A percentile compares a stretch with the other conserved stretches of the same genome.
phyloP scores from a whole-genome alignment of 2,113 vertebrate genomes.

The Dasyprocta punctata region DNA sequence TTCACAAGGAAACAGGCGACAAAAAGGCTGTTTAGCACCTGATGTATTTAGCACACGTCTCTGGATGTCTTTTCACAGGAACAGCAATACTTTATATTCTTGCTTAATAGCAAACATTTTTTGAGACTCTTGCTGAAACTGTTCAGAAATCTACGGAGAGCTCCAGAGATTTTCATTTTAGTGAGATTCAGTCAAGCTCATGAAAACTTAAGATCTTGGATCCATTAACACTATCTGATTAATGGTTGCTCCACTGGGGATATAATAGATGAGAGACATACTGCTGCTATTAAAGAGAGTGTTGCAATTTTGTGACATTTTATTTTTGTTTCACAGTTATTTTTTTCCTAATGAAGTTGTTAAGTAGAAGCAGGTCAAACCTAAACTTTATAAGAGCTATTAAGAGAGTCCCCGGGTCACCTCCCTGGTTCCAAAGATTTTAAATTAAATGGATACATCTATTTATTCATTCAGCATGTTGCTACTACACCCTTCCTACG shows the following conservation, averaged over 20 bases:
- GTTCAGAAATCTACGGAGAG: not conserved
- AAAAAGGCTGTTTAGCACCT: not conserved
- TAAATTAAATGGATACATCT: not conserved
- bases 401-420: not conserved
- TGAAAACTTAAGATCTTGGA: not conserved
- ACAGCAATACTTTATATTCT: not conserved
- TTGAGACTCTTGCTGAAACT: not conserved
- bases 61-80: not conserved
- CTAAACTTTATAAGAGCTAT: not conserved
- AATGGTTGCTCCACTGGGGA: not conserved
- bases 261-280: not conserved
- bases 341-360: not conserved
- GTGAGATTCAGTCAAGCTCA: constrained; percentile 16
- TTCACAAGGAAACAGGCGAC: not conserved
- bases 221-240: not conserved
- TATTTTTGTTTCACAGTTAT: constrained; percentile 15
- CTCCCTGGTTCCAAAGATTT: not conserved
- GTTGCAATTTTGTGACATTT: not conserved
- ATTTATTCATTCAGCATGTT: not conserved
- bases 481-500: not conserved
- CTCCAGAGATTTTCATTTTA: not conserved
- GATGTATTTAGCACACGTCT: not conserved
- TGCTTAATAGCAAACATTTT: not conserved
- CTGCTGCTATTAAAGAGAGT: not conserved
- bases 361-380: not conserved